A percentile compares a stretch with the other conserved stretches of the same genome.
These are phyloP conservation scores for Gerris buenoi DNA, from an alignment of 1,140 invertebrate genomes.

Conservation along the genomic window DNA sequence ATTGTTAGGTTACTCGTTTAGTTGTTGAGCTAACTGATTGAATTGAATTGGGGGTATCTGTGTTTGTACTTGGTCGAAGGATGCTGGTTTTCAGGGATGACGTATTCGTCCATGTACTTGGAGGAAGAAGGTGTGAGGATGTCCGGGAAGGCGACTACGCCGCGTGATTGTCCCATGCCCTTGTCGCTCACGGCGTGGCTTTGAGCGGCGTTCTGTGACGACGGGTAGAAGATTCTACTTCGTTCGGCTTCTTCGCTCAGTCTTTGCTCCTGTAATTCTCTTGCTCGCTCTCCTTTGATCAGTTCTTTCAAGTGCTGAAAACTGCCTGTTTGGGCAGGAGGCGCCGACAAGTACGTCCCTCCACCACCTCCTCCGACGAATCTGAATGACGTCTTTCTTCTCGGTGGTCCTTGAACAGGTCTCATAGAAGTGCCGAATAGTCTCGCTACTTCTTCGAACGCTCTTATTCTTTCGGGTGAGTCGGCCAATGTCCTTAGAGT, in stretches of 20 bases:
- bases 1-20: neutral
- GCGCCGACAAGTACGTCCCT: constrained; percentile 13
- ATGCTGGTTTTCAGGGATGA: neutral
- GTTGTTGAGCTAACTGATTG: constrained; percentile 4
- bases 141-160: constrained; percentile 14
- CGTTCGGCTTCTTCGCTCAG: constrained; percentile 40
- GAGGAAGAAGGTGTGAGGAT: constrained; percentile 8
- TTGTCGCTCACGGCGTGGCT: neutral
- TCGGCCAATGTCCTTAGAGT: constrained; percentile 28
- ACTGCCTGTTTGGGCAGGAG: constrained; percentile 38
- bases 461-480: constrained; percentile 24
- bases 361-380: neutral
- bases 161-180: neutral
- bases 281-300: constrained; percentile 44
- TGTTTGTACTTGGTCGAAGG: constrained; percentile 9
- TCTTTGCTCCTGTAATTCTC: constrained; percentile 45
- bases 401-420: neutral
- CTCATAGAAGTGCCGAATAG: constrained; percentile 9
- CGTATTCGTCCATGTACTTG: constrained; percentile 13
- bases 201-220: constrained; percentile 3
- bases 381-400: neutral
- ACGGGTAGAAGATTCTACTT: constrained; percentile 32
- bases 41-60: constrained; percentile 6
- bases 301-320: constrained; percentile 41
- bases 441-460: constrained; percentile 31